Percentiles rank a stretch among this genome's conserved stretches.
Conservation (phyloP, 2,888 invertebrate species). For the Idaea biselata region DNA sequence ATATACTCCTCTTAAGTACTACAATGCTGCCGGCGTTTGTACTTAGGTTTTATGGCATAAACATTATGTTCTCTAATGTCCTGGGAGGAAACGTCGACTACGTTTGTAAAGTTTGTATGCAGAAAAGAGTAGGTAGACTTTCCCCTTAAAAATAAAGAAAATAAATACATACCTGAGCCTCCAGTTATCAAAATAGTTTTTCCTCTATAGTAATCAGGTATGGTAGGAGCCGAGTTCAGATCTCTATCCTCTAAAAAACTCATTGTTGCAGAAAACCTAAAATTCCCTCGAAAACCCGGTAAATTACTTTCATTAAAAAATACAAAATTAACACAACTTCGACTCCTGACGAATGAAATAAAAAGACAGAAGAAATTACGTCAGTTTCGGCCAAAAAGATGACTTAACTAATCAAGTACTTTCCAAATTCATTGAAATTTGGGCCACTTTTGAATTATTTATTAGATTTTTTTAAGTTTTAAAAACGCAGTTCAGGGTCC, state of each 20-base stretch:
- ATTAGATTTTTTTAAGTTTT: neutral
- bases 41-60: no score
- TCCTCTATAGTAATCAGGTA: slow-evolving; percentile 84
- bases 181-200: slow-evolving; percentile 91
- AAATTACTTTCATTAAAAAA: neutral
- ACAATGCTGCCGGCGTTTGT: no score
- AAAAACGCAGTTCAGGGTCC: neutral
- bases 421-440: neutral
- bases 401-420: neutral
- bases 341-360: neutral
- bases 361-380: neutral
- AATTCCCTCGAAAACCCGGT: neutral
- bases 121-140: no score
- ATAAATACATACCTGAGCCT: slow-evolving; percentile 78
- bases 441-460: neutral
- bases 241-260: slow-evolving; percentile 56
- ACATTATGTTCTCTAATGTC: no score
- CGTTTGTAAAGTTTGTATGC: no score
- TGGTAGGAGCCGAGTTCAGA: slow-evolving; percentile 47
- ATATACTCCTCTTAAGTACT: no score
- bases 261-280: slow-evolving; percentile 32
- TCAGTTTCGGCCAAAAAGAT: neutral
- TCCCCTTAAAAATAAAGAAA: neutral
- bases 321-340: neutral
- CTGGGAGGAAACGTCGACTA: no score